Evolutionary conservation across 2,888 invertebrate genomes (phyloP).

Genomic region (Sinodicranocentrus sp.): DNA sequence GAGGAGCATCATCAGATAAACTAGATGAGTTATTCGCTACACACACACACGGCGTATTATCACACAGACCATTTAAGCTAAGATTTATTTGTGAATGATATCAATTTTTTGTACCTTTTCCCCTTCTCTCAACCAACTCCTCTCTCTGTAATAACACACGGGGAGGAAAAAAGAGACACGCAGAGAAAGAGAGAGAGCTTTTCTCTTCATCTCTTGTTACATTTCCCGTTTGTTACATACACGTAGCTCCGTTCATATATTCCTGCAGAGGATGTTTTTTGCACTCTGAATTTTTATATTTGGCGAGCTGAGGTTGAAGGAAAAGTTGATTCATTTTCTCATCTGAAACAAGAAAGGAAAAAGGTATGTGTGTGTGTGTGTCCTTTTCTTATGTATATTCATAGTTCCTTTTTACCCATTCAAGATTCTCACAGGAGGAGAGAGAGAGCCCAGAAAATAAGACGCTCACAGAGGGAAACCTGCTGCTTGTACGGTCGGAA

Average conservation of each 20-base stretch:
- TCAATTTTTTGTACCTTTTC: conserved; percentile 76
- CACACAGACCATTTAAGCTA: conserved; percentile 77
- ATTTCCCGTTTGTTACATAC: conserved; percentile 37
- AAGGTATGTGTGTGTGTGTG: conserved; percentile 18
- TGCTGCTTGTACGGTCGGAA: conserved; percentile 71
- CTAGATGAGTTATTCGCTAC: conserved; percentile 76
- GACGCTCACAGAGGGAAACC: conserved; percentile 70
- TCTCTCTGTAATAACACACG: neutral
- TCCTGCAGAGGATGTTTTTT: no score
- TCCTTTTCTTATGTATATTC: neutral
- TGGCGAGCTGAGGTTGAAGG: conserved; percentile 53
- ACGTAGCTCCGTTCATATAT: no score
- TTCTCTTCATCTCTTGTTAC: conserved; percentile 53
- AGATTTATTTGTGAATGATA: conserved; percentile 77
- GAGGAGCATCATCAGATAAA: conserved; percentile 73
- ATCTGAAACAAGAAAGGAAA: no score
- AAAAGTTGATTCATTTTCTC: conserved; percentile 31
- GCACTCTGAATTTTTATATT: conserved; percentile 31
- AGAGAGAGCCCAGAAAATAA: neutral
- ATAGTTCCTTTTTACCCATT: neutral
- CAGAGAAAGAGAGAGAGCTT: neutral
- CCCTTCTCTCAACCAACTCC: conserved; percentile 5
- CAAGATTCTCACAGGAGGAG: conserved; percentile 1
- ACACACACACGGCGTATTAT: conserved; percentile 76
- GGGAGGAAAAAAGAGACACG: neutral